Conservation (phyloP, 1,140 invertebrate species). For the Drosophila melanogaster region Release_6_plus_ISO1_MT NT_037436.4:21464001-21464500, state of each 20-base stretch:
- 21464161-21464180: too few relatives aligned
- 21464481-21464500: conserved; percentile 83
- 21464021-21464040: neutral
- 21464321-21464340: neutral
- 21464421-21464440: conserved; percentile 38
- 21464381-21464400: conserved; percentile 29
- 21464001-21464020: conserved; percentile 6
- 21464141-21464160: too few relatives aligned
- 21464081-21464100: too few relatives aligned
- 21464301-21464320: conserved; percentile 14
- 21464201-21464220: too few relatives aligned
- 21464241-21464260: neutral
- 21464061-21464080: neutral
- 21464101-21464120: too few relatives aligned
- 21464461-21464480: conserved; percentile 81
- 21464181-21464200: too few relatives aligned
- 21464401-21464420: conserved; percentile 36
- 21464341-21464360: conserved; percentile 1
- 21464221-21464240: too few relatives aligned
- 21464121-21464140: too few relatives aligned
- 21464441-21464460: conserved; percentile 59
- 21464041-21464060: neutral
- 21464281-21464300: neutral
- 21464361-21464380: neutral
- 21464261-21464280: neutral